Base-by-base conservation (phyloP, 2,113 vertebrate species). In the Lepisosteus oculatus region DNA sequence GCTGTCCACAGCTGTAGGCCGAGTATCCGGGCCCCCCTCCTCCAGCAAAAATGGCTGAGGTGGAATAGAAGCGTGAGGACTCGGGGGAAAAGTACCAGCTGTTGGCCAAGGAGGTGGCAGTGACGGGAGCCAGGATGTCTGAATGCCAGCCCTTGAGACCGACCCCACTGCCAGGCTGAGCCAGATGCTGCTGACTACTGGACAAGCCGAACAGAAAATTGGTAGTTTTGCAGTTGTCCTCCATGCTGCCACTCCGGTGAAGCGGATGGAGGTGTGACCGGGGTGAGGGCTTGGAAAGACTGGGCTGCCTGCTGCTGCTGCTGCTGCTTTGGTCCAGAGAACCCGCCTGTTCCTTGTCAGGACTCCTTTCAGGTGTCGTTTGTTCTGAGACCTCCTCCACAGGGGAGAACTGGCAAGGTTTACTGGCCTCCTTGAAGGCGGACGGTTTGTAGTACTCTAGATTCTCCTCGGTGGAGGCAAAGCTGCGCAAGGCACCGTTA, bases 71-170 rank as follows among this genome's bases (percentile, higher is more conserved):
- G 67, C 80, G 94, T 0, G 94, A 85, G 11, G 94, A 85, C 55
- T 98, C 96, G 0, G 95, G 51, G 3, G 94, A 87, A 15, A 98
- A 94, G 82, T 95, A 97, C 96, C 96, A 97, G 76, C 94, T 90
- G 6, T 85, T 90, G 9, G 90, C 77, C 43, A 96, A 83, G 29
- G 93, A 86, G 0, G 92, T 69, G 3, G 92, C 77, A 0, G 93
- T 87, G 0, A 94, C 82, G 6, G 94, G 91, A 3, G 94, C 89
- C 81, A 96, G 76, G 85, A 96, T 95, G 83, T 99, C 95, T 0
- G 96, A 98, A 85, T 97, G 95, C 97, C 97, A 98, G 80, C 95
- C 95, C 65, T 98, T 97, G 55, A 97, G 91, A 63, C 92, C 87
- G 29, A 90, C 76, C 3, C 90, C 92, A 0, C 84, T 82, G 0